Base-by-base conservation (phyloP, 2,797 vertebrate species). In the Paedocypris micromegethes region DNA sequence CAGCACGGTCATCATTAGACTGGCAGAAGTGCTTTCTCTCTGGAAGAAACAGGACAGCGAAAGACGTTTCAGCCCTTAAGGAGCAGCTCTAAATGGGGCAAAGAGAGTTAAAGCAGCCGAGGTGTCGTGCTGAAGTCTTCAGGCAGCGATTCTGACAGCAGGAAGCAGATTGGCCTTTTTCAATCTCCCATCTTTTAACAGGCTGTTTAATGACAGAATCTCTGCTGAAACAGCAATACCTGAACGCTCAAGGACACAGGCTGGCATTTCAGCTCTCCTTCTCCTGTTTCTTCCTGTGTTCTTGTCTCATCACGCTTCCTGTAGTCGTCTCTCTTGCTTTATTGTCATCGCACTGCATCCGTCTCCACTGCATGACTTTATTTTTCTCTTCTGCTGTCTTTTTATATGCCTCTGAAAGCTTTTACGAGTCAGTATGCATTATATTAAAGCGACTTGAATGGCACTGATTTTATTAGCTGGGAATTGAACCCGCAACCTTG, bases 1-100 rank as follows among this genome's bases (percentile, higher is more conserved):
- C 59, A 63, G 68, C 68, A 45, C 57, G 68, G 9, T 47, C 46
- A 56, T 70, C 53, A 63, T 64, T 57, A 63, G 59, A 63, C 7
- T 41, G 58, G 52, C 68, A 63, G 53, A 63, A 57, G 46, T 56
- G 40, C 43, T 50, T 62, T 63, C 59, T 63, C 68, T 44, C 4
- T 23, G 53, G 46, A 58, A 66, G 54, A 58, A 44, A 50, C 52
- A 42, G 66, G 58, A 51, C 50, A 61, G 58, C 3, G 9, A 63
- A 63, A 70, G 53, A 51, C 47, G 50, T 55, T 63, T 64, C 57
- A 45, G 60, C 54, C 46, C 41, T 70, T 8, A 42, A 56, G 60
- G 68, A 58, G 23, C 53, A 46, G 60, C 23, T 46, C 37, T 57
- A 51, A 70, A 37, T 64, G 53, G 68, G 59, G 59, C 59, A 70